These are phyloP conservation scores for Polymixis lichenea DNA, from an alignment of 2,888 invertebrate genomes.

Conservation along the genomic window DNA sequence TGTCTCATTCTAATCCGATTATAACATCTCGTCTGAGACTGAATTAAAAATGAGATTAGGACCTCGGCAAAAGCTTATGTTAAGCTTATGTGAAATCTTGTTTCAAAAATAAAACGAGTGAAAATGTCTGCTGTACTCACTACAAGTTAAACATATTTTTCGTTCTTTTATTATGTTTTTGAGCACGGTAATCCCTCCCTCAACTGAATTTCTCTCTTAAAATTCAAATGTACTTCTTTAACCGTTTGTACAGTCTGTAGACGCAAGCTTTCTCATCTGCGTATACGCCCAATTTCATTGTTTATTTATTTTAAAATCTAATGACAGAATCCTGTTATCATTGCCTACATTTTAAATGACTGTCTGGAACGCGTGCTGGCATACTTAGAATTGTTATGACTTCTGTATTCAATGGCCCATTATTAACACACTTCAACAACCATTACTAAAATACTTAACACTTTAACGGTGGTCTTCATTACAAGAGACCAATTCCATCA, in stretches of 20 bases:
- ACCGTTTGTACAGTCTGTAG: background rate
- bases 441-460: conserved; percentile 21
- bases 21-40: conserved; percentile 33
- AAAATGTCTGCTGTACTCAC: background rate
- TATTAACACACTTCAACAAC: conserved; percentile 29
- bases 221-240: background rate
- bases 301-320: conserved; percentile 67
- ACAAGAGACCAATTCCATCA: background rate
- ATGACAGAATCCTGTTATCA: conserved; percentile 67
- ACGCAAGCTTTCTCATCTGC: conserved; percentile 36
- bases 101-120: conserved; percentile 14
- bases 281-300: conserved; percentile 33
- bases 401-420: conserved; percentile 44
- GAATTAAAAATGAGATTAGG: conserved; percentile 55
- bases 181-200: background rate
- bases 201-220: background rate
- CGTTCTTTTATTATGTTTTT: background rate
- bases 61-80: conserved; percentile 40
- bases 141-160: background rate
- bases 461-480: conserved; percentile 13
- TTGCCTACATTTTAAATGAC: conserved; percentile 63
- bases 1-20: conserved; percentile 49
- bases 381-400: conserved; percentile 47
- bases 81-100: conserved; percentile 33
- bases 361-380: conserved; percentile 58